Conservation (phyloP, 2,113 vertebrate genomes). For the Heterotilapia buettikoferi region DNA sequence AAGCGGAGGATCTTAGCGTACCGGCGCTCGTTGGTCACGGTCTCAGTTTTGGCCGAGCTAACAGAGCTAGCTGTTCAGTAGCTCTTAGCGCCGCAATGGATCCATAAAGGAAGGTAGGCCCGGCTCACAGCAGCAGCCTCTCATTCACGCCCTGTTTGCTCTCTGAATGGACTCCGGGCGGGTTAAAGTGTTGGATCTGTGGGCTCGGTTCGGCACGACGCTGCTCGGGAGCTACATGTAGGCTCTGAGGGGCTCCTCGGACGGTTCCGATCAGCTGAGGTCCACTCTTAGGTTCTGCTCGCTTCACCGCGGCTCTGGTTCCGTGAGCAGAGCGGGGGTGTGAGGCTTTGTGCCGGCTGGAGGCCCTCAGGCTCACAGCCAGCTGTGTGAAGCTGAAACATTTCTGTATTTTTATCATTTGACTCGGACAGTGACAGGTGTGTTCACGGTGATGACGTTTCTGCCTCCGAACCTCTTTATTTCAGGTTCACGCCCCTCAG, state of each 20-base stretch:
- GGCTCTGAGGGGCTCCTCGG: background rate
- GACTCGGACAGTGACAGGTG: background rate
- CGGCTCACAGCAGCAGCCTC: background rate
- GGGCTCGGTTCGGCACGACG: background rate
- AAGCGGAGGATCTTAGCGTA: slow-evolving; percentile 12
- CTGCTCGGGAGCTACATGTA: background rate
- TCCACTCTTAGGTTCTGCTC: background rate
- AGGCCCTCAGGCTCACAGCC: background rate
- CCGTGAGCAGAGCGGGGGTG: no score
- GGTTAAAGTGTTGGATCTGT: background rate
- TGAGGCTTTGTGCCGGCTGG: background rate
- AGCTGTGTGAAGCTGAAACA: background rate
- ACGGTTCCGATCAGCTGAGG: background rate
- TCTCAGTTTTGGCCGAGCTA: slow-evolving; percentile 41
- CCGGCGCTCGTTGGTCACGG: background rate
- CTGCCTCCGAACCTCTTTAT: background rate
- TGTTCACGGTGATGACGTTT: background rate
- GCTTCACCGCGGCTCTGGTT: background rate
- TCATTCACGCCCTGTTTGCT: background rate
- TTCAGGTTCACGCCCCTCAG: background rate
- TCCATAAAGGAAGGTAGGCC: slow-evolving; percentile 55
- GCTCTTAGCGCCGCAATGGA: slow-evolving; percentile 40
- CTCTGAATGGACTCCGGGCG: background rate
- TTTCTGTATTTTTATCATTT: background rate
- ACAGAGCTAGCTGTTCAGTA: slow-evolving; percentile 34